Evolutionary conservation across 2,797 vertebrate genomes (phyloP), one percentile per base, ranked within the genome.

Genomic region (Odontamblyopus lacepedii): DNA sequence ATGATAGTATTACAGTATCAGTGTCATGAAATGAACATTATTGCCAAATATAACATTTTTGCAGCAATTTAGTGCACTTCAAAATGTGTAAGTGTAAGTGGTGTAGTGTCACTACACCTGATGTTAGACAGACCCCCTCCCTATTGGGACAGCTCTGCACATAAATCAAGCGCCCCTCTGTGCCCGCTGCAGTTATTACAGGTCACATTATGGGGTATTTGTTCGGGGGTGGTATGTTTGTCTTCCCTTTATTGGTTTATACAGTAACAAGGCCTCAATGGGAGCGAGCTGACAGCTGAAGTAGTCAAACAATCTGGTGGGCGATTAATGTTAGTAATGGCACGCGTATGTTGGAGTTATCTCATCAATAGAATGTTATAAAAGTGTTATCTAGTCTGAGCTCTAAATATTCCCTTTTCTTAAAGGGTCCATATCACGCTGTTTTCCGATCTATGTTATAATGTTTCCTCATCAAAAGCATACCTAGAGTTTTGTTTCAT

Each of bases 201-300:
- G 55, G 65, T 74, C 38, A 50, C 65, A 64, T 35, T 71, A 72
- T 67, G 32, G 48, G 12, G 56, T 67, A 70, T 55, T 68, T 51
- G 19, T 63, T 78, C 23, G 38, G 51, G n/a, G 27, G 41, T 73
- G 44, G 27, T 50, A 4, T 18, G 50, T 51, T 65, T 63, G 30
- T 69, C 27, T 72, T 44, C 38, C 9, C 71, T 64, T 59, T 51
- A 57, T 67, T 26, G 57, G 50, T 60, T 63, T 7, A 44, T 63
- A 19, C 64, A 66, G 26, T 51, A 55, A 63, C 50, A 44, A 30
- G 26, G 38, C 32, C 67, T 63, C 70, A 30, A 4, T 56, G 19
- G 62, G 9, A 72, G 62, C 77, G 26, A 63, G 51, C 5, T 63
- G 76, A 83, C 72, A 72, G 65, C 30, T 65, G 16, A 70, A 69